A percentile compares a stretch with the other conserved stretches of the same genome.
phyloP scores from a whole-genome alignment of 2,888 invertebrate species.

The Chouioia cunea region DNA sequence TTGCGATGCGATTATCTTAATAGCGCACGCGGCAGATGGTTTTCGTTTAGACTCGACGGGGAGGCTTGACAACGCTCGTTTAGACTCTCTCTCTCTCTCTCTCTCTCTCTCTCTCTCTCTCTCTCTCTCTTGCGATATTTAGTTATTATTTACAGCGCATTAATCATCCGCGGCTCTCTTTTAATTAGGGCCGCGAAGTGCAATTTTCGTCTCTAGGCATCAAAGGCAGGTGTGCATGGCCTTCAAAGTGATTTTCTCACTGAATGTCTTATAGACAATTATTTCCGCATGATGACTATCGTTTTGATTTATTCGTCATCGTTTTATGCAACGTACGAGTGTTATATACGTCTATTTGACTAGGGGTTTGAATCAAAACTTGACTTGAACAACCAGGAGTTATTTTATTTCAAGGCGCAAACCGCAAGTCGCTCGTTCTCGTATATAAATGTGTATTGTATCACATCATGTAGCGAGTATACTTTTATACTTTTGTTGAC shows the following conservation, averaged over 20 bases:
- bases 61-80: slow-evolving; percentile 49
- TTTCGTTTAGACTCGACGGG: slow-evolving; percentile 47
- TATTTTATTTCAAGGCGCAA: slow-evolving; percentile 6
- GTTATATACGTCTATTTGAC: not conserved
- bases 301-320: not conserved
- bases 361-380: not conserved
- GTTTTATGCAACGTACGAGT: not conserved
- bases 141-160: slow-evolving; percentile 49
- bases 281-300: slow-evolving; percentile 4
- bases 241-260: slow-evolving; percentile 36
- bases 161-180: slow-evolving; percentile 39
- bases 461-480: no score
- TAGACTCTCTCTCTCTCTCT: slow-evolving; percentile 54
- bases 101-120: not conserved
- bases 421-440: no score
- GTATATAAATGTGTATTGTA: no score
- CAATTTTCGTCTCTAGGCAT: slow-evolving; percentile 20
- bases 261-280: slow-evolving; percentile 14
- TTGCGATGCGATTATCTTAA: slow-evolving; percentile 62
- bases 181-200: slow-evolving; percentile 3
- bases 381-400: slow-evolving; percentile 4
- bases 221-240: slow-evolving; percentile 16
- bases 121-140: slow-evolving; percentile 32
- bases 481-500: no score
- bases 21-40: slow-evolving; percentile 60